phyloP scores from a whole-genome alignment of 2,797 vertebrate genomes.

The Neosilurus mollespiculum region DNA sequence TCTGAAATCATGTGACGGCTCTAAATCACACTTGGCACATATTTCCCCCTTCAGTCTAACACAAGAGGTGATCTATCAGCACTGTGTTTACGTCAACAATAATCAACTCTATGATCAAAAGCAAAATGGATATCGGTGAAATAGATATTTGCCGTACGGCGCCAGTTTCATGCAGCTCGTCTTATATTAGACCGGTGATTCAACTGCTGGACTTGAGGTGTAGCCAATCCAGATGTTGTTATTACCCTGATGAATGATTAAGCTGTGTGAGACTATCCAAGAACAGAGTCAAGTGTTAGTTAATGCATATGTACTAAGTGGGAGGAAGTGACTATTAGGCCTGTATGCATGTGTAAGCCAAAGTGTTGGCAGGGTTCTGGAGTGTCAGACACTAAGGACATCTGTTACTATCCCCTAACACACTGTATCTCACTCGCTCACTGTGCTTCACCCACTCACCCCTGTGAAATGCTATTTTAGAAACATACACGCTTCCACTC shows the following conservation, averaged over 20 bases:
- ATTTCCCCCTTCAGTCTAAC: not conserved
- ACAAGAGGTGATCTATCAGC: not conserved
- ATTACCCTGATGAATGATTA: slow-evolving; percentile 22
- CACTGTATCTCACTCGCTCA: slow-evolving; percentile 44
- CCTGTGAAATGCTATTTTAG: slow-evolving; percentile 53
- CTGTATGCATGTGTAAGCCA: slow-evolving; percentile 44
- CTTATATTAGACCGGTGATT: not conserved
- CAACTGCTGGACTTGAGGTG: slow-evolving; percentile 1
- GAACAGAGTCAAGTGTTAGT: slow-evolving; percentile 21
- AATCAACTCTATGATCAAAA: not conserved
- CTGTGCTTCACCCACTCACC: slow-evolving; percentile 45
- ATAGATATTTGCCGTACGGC: not conserved
- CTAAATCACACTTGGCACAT: slow-evolving; percentile 7
- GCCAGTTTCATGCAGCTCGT: not conserved
- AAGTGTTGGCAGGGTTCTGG: slow-evolving; percentile 57
- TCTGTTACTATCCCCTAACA: slow-evolving; percentile 56
- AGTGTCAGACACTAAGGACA: slow-evolving; percentile 61
- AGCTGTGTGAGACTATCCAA: slow-evolving; percentile 11
- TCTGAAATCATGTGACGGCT: not conserved
- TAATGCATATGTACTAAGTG: slow-evolving; percentile 36
- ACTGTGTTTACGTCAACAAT: slow-evolving; percentile 5
- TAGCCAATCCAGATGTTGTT: slow-evolving; percentile 28
- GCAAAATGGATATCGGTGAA: not conserved
- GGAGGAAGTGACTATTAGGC: slow-evolving; percentile 31
- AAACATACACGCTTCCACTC: slow-evolving; percentile 45